Conservation (phyloP, 1,140 invertebrate genomes). For the Hirudo medicinalis region DNA sequence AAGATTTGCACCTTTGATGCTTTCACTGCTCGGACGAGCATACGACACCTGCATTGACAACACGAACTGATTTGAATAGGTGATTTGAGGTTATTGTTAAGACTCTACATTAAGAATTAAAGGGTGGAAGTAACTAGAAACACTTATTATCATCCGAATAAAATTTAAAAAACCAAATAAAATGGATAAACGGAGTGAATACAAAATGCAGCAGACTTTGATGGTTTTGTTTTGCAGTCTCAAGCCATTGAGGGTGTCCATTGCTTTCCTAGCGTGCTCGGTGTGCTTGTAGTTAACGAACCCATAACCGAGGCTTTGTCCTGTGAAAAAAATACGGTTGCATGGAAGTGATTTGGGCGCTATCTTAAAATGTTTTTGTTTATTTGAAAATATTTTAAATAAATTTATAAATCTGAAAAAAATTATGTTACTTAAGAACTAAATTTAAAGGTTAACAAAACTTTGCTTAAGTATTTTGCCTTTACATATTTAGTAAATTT, state of each 20-base stretch:
- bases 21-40: constrained; percentile 94
- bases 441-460: too few relatives aligned
- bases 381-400: too few relatives aligned
- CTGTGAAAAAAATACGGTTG: constrained; percentile 45
- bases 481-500: too few relatives aligned
- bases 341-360: too few relatives aligned
- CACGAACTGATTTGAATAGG: too few relatives aligned
- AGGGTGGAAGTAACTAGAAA: neutral
- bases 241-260: constrained; percentile 97
- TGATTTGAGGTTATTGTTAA: too few relatives aligned
- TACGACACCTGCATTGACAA: constrained; percentile 67
- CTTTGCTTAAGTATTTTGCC: too few relatives aligned
- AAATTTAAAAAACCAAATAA: neutral
- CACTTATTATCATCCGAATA: neutral
- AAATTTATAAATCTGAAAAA: too few relatives aligned
- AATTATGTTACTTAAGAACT: too few relatives aligned
- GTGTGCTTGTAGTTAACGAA: constrained; percentile 77
- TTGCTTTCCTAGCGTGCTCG: constrained; percentile 93
- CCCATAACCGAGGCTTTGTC: constrained; percentile 95
- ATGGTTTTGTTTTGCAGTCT: constrained; percentile 99
- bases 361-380: too few relatives aligned
- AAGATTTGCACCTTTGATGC: constrained; percentile 97
- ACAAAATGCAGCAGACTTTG: constrained; percentile 54
- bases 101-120: too few relatives aligned
- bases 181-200: neutral